Base-by-base conservation (phyloP, 2,797 vertebrate genomes). In the Oryzias sinensis region DNA sequence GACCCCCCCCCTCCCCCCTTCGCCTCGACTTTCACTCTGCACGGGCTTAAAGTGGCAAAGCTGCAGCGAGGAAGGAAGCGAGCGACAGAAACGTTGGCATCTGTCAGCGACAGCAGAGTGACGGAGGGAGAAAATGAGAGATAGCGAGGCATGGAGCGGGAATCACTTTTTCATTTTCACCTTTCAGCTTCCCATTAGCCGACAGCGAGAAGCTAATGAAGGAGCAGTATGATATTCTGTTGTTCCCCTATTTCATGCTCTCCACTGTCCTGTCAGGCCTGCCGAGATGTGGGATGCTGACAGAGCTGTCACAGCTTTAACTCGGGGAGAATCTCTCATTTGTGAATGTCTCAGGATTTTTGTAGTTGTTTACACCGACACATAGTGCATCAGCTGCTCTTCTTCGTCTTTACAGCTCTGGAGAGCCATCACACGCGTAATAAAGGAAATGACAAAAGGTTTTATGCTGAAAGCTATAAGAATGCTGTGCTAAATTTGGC, bases 111-210 rank as follows among this genome's bases (percentile, higher is more conserved):
- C 74, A 60, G 65, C 55, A 16, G 52, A 78, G 67, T 64, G 80
- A 83, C 49, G 72, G 77, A 75, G 71, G 55, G 66, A 82, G 80
- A 45, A 74, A 74, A 62, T 27, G 58, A 61, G 69, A 76, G 68
- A 71, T 59, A 37, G 74, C 54, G 45, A 77, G 65, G 53, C 73
- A 59, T 33, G 70, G 65, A 81, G 68, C 56, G 72, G 77, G 83
- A 76, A 65, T 46, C 54, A 13, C 67, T 72, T 81, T 81, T 85
- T 81, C 80, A 76, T 82, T 83, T 79, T 77, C 81, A 81, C 76
- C 84, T 86, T 81, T 88, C 76, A 81, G 78, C 62, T 77, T 77
- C 59, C 73, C 73, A 76, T 84, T 83, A 87, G 77, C 74, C 69
- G 56, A 65, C 77, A 76, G 76, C 74, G 14, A 85, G 79, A 68